Evolutionary conservation across 1,140 invertebrate genomes (phyloP), one percentile per base, ranked within the genome.

Genomic region (Cotesia chilonis): DNA sequence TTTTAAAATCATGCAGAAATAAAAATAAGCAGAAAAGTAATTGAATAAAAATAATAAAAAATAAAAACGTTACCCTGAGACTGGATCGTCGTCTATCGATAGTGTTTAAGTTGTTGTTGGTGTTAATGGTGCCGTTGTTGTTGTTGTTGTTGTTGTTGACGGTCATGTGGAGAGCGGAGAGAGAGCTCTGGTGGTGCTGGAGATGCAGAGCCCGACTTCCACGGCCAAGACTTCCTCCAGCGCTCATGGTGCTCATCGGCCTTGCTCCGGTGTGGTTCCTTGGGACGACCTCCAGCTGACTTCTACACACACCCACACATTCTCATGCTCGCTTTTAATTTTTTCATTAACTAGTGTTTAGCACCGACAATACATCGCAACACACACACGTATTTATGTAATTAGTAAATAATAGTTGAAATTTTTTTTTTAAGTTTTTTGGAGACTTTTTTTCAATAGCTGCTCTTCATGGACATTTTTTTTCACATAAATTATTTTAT

Each of bases 281-380:
- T 68, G 85, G 82, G 66, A 86, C 83, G 78, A 87, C 77, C 77
- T 87, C 85, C 83, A 86, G 83, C 75, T 86, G 85, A 81, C 85
- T 80, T 87, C 85, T 87, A 84, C 80, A 73, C 81, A 85, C 79
- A 81, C 79, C 71, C 81, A 82, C 75, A 76, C 80, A 83, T 75
- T 75, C 83, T 84, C 84, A 85, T 85, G 83, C 84, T 84, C 78
- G 75, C 83, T 76, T 80, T 83, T 75, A 70, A 14, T 51, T 51
- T 51, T 70, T 28, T 37, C 6, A 5, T 10, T 69, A 59, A 35
- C 12, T 68, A 68, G 37, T 37, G n/a, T 17, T 52, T 79, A 78
- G 75, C 79, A 78, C 82, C 76, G 81, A 78, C 71, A 76, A 79
- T 72, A 60, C 76, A 83, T 74, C 79, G 78, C 77, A 78, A 84